A percentile compares a stretch with the other conserved stretches of the same genome.
Conservation (phyloP, 2,888 invertebrate genomes). For the Heliconius charithonia region DNA sequence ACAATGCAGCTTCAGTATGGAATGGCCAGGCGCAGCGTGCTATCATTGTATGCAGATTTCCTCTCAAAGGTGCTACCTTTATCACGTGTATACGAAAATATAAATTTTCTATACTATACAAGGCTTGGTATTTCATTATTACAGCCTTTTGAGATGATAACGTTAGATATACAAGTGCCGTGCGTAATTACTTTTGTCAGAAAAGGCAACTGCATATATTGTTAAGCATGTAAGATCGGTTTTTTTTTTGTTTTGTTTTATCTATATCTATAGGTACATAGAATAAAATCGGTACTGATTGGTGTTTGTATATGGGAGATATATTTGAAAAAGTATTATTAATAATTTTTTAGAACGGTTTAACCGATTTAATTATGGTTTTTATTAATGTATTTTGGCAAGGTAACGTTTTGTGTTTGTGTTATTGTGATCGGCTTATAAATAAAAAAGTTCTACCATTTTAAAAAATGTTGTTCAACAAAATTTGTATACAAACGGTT, state of each 20-base stretch:
- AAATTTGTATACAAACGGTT: too few relatives aligned
- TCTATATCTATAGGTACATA: neutral
- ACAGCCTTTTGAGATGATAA: constrained; percentile 60
- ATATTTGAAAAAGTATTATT: too few relatives aligned
- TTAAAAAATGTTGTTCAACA: too few relatives aligned
- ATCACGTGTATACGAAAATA: constrained; percentile 62
- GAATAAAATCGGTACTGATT: too few relatives aligned
- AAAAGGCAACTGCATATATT: constrained; percentile 12
- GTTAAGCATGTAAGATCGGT: neutral
- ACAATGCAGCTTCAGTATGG: constrained; percentile 52
- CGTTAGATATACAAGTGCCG: constrained; percentile 46
- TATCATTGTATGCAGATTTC: constrained; percentile 77
- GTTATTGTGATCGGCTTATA: too few relatives aligned
- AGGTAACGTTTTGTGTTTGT: too few relatives aligned
- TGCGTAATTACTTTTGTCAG: constrained; percentile 25
- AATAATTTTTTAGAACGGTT: too few relatives aligned
- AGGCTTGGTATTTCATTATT: constrained; percentile 66
- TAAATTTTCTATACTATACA: constrained; percentile 64
- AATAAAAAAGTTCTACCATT: too few relatives aligned
- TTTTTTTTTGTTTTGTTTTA: neutral
- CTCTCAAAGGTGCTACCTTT: constrained; percentile 65
- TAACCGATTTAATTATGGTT: too few relatives aligned
- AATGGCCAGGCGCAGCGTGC: constrained; percentile 39
- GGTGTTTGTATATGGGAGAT: too few relatives aligned
- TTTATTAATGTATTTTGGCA: too few relatives aligned